These are phyloP conservation scores for Vanessa cardui DNA, from an alignment of 2,888 invertebrate species.

Conservation along the genomic window DNA sequence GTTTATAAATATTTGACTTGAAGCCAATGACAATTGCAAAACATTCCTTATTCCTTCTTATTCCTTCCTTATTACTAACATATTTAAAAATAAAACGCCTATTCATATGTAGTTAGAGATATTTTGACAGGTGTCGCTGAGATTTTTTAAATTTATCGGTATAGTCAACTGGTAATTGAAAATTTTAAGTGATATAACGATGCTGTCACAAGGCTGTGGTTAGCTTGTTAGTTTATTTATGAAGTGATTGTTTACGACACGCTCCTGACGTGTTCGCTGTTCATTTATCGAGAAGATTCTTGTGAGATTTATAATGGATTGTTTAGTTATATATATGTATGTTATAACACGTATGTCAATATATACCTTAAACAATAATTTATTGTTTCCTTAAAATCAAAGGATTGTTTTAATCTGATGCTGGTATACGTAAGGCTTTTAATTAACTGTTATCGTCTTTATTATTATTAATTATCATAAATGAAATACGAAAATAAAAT, in stretches of 20 bases:
- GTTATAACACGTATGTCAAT: not conserved
- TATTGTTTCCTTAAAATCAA: no score
- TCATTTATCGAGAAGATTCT: conserved; percentile 25
- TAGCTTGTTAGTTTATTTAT: conserved; percentile 30
- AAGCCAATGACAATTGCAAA: no score
- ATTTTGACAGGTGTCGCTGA: no score
- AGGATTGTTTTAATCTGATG: no score
- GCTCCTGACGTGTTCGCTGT: conserved; percentile 20
- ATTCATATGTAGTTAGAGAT: no score
- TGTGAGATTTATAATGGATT: conserved; percentile 20
- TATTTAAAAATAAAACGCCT: not conserved
- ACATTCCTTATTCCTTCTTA: no score
- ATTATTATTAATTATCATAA: not conserved
- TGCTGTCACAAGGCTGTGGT: conserved; percentile 15
- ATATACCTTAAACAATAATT: no score
- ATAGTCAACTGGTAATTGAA: no score
- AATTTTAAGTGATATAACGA: not conserved
- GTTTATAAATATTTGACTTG: no score
- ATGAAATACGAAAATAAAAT: not conserved
- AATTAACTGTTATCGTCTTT: no score
- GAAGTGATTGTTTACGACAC: conserved; percentile 31
- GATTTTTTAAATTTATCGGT: no score
- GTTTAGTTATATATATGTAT: not conserved
- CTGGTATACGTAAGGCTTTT: no score
- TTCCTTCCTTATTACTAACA: not conserved